phyloP scores from a whole-genome alignment of 2,888 invertebrate species.

The Nephrotoma guestfalica region DNA sequence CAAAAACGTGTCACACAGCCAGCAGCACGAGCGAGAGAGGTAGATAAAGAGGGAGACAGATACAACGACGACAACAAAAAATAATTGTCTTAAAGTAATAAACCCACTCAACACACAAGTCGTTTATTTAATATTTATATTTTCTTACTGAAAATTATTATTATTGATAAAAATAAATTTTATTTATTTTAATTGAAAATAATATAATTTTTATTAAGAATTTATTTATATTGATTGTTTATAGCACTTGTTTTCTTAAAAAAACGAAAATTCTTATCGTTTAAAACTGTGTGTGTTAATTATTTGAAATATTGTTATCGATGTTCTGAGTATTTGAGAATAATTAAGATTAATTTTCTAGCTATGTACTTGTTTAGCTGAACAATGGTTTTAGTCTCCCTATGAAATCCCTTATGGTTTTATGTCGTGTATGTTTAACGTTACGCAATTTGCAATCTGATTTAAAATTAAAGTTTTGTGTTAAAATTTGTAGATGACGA shows the following conservation, averaged over 20 bases:
- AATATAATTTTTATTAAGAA: neutral
- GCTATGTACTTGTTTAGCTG: neutral
- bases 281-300: neutral
- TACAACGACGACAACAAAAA: neutral
- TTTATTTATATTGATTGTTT: neutral
- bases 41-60: neutral
- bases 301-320: neutral
- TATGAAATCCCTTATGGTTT: neutral
- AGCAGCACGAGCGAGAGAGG: neutral
- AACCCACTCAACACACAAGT: neutral
- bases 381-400: no score
- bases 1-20: neutral
- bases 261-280: neutral
- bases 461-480: neutral
- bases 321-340: neutral
- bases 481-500: no score
- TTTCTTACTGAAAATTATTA: neutral
- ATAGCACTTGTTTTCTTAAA: neutral
- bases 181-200: neutral
- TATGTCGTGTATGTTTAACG: neutral
- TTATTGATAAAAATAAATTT: neutral
- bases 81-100: neutral
- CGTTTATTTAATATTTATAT: neutral
- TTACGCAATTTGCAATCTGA: neutral
- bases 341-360: neutral